Evolutionary conservation across 2,888 invertebrate genomes (phyloP).

Genomic region (Agrenia bidenticulata): DNA sequence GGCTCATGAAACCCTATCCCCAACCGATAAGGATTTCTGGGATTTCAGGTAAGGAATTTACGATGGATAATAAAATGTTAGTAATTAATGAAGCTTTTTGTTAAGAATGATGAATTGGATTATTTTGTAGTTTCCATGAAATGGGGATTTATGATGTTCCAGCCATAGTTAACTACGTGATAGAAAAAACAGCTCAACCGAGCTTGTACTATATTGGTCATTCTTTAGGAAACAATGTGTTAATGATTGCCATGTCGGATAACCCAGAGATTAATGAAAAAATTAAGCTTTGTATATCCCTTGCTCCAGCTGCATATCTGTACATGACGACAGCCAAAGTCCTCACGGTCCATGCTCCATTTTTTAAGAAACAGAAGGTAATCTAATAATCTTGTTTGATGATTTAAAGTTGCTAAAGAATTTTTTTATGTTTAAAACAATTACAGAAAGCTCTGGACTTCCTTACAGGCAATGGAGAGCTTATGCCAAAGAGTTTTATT

Average conservation of each 20-base stretch:
- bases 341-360: constrained; percentile 5
- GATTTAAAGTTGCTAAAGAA: background rate
- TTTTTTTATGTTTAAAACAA: background rate
- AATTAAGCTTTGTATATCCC: constrained; percentile 4
- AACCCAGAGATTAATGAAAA: constrained; percentile 1
- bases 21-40: constrained; percentile 13
- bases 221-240: constrained; percentile 11
- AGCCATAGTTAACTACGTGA: constrained; percentile 6
- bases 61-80: no score
- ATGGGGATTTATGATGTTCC: constrained; percentile 14
- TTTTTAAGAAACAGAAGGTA: constrained; percentile 15
- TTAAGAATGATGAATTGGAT: no score
- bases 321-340: constrained; percentile 12
- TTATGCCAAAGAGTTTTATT: constrained; percentile 8
- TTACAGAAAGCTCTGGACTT: constrained; percentile 10
- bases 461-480: constrained; percentile 8
- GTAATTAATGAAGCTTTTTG: no score
- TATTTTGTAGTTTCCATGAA: constrained; percentile 15
- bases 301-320: constrained; percentile 16
- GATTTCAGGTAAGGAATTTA: constrained; percentile 7
- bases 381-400: background rate
- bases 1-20: constrained; percentile 3
- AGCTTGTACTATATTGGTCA: constrained; percentile 13
- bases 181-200: background rate
- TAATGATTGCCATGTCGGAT: constrained; percentile 12